These are phyloP conservation scores for Epirrhoe tristata DNA, from an alignment of 2,888 invertebrate genomes.

Conservation along the genomic window DNA sequence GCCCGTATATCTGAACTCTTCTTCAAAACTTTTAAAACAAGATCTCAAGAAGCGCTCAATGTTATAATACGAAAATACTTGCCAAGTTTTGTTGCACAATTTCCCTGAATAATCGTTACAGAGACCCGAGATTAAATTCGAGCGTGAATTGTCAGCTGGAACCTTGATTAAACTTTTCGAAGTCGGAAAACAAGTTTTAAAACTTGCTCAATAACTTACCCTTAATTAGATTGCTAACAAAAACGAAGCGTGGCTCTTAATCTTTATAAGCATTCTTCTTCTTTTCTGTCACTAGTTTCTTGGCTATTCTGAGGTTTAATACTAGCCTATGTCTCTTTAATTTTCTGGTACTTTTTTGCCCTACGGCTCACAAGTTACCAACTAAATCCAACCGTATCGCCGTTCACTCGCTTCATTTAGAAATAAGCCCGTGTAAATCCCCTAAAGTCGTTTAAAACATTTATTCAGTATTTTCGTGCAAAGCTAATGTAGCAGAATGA, in stretches of 20 bases:
- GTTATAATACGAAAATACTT: slow-evolving; percentile 24
- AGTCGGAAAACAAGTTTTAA: slow-evolving; percentile 36
- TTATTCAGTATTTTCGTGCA: background rate
- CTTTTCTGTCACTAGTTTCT: slow-evolving; percentile 3
- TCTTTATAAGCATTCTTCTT: slow-evolving; percentile 22
- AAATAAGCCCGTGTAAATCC: background rate
- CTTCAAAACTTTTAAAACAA: slow-evolving; percentile 7
- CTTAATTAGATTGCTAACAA: slow-evolving; percentile 35
- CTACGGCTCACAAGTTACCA: background rate
- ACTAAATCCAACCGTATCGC: background rate
- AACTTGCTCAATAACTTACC: slow-evolving; percentile 37
- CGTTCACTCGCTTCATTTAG: background rate
- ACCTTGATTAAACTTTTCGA: slow-evolving; percentile 40
- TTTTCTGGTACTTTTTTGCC: background rate
- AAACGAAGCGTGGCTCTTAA: slow-evolving; percentile 25
- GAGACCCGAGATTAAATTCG: slow-evolving; percentile 33
- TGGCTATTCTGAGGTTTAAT: background rate
- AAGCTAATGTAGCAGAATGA: background rate
- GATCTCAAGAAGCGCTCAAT: slow-evolving; percentile 7
- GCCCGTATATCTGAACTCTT: background rate
- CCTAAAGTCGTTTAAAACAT: background rate
- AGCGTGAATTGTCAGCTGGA: slow-evolving; percentile 38
- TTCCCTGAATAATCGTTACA: slow-evolving; percentile 34
- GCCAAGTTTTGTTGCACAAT: slow-evolving; percentile 34
- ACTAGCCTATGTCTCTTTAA: background rate